phyloP scores from a whole-genome alignment of 2,113 vertebrate genomes.

The Trogon surrucura region DNA sequence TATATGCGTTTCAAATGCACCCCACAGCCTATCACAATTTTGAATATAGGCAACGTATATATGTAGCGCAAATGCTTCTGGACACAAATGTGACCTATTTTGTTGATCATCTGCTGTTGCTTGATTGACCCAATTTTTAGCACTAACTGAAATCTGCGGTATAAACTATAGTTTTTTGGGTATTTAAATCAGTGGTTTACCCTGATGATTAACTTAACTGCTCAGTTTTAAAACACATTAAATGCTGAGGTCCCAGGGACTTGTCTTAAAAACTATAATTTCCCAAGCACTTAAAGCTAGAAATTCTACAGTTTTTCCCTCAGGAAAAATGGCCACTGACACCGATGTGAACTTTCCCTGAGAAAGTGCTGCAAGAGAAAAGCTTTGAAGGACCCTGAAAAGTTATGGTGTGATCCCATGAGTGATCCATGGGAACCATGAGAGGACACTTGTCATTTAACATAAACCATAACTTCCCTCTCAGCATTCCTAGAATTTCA shows the following conservation, averaged over 20 bases:
- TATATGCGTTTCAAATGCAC: not conserved
- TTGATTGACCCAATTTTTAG: not conserved
- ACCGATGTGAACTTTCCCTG: not conserved
- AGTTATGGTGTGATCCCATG: not conserved
- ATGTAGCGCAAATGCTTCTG: not conserved
- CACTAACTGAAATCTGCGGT: not conserved
- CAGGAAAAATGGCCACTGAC: not conserved
- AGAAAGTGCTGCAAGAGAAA: not conserved
- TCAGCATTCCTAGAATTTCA: constrained; percentile 14
- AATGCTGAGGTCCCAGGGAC: not conserved
- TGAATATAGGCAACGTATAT: not conserved
- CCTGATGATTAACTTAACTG: not conserved
- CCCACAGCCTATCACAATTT: not conserved
- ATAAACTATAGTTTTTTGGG: not conserved
- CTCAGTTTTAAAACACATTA: not conserved
- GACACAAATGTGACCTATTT: not conserved
- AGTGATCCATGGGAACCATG: not conserved
- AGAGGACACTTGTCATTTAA: not conserved
- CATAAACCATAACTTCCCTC: not conserved
- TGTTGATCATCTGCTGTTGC: not conserved
- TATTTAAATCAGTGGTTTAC: not conserved
- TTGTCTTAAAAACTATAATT: not conserved
- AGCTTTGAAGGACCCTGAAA: not conserved
- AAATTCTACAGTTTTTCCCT: not conserved
- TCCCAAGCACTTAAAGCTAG: not conserved